Base-by-base conservation (phyloP, 2,888 invertebrate genomes). In the Creontiades dilutus region DNA sequence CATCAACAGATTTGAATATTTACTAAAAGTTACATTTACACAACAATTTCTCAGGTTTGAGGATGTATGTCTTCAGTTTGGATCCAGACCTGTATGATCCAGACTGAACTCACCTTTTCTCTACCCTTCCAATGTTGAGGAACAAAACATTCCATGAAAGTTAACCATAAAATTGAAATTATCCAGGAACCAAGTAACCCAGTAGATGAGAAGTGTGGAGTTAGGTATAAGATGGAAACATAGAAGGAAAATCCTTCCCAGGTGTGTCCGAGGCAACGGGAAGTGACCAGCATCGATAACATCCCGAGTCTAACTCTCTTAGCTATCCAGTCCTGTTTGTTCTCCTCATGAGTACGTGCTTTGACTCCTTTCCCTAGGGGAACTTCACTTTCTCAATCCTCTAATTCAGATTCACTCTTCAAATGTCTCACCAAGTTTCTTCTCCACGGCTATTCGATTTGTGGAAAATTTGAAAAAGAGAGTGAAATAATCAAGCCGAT, bases 261-360 rank as follows among this genome's bases (percentile, higher is more conserved):
- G 52, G 52, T 13, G 11, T 52, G 11, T 14, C 37, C 37, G n/a
- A 19, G 61, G n/a, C 7, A 19, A 19, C n/a, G 61, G 7, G 61
- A 9, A 14, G 57, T 16, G 61, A 61, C 52, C 52, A 52, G 52
- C 52, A 16, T 52, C 52, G 52, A 52, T 52, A 52, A 52, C 52
- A 52, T 12, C 16, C 52, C 52, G 52, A 52, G 52, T 52, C 14
- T 52, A 52, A 52, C 52, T 52, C 52, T 52, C 16, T 52, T 52
- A 52, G 14, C 52, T 3, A 52, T 16, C 3, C 52, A 12, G 14
- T 52, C 52, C 52, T 52, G 52, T 52, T 14, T 11, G 5, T 16
- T 52, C 52, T 52, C 52, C 52, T 52, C 52, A 61, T 61, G 61
- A 61, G 61, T 61, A 61, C 61, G 61, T 61, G 61, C 16, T 61